phyloP scores from a whole-genome alignment of 2,797 vertebrate species.

The Rhodeus uyekii region DNA sequence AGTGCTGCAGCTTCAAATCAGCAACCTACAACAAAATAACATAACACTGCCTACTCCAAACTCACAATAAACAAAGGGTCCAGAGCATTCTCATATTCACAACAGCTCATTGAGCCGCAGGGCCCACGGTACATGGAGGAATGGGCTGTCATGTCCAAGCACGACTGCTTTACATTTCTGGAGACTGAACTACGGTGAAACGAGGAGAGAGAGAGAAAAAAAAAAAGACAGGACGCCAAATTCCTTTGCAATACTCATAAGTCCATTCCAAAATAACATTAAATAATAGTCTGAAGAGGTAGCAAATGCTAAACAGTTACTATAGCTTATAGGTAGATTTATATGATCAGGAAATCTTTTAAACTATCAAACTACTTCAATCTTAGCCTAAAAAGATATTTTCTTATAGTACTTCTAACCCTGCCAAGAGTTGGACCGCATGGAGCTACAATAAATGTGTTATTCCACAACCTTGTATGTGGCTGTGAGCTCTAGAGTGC shows the following conservation, averaged over 20 bases:
- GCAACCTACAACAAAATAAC: slow-evolving; percentile 14
- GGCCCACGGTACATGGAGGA: slow-evolving; percentile 25
- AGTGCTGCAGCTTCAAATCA: slow-evolving; percentile 1
- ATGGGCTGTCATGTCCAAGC: slow-evolving; percentile 44
- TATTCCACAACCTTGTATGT: neutral
- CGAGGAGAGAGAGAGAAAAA: neutral
- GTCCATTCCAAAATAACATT: neutral
- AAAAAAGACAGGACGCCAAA: neutral
- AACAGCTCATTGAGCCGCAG: slow-evolving; percentile 36
- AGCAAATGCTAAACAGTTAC: neutral
- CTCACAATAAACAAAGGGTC: slow-evolving; percentile 45
- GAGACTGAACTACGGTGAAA: neutral
- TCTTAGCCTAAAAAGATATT: neutral
- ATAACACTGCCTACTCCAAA: slow-evolving; percentile 22
- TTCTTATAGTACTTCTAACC: neutral
- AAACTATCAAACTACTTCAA: neutral
- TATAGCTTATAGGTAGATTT: neutral
- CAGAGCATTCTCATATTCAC: slow-evolving; percentile 33
- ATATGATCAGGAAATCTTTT: neutral
- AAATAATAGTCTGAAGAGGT: neutral
- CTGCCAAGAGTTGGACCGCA: neutral
- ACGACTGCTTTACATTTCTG: slow-evolving; percentile 28
- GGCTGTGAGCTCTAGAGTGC: slow-evolving; percentile 10
- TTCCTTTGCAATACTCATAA: neutral
- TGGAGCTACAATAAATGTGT: slow-evolving; percentile 7